Evolutionary conservation across 1,140 invertebrate species (phyloP), one percentile per base, ranked within the genome.

Genomic region (Apis cerana): DNA sequence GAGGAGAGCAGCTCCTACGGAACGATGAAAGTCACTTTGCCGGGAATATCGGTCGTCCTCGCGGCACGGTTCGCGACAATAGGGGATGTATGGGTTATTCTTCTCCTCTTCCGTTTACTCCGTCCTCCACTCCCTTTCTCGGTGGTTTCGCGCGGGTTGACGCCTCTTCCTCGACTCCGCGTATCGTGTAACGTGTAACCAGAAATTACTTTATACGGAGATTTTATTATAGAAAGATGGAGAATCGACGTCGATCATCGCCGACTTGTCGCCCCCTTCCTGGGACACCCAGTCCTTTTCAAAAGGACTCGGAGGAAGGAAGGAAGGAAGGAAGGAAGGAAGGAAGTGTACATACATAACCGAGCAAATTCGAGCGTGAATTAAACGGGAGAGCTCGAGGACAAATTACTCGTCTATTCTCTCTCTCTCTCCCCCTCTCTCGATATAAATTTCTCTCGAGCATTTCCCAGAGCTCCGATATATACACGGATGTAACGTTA

Each of bases 51-150:
- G 72, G 64, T 64, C 75, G 59, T 65, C 69, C 33, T 69, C 33
- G 59, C 52, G 23, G 59, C 74, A 81, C 72, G 50, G 52, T 76
- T 82, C 64, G 69, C 69, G 84, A 86, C 84, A 82, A 86, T 82
- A 54, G 69, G 62, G 0, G 33, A 33, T 33, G 2, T 33, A 4
- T 33, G 33, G 33, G 3, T 33, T 33, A 33, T 33, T 33, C 2
- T 33, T 33, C 33, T 33, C 3, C 2, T 33, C 2, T 27, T 27
- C 27, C 27, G 27, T 27, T 27, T 27, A 2, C 27, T n/a, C n/a
- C n/a, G n/a, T 2, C 27, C 27, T 27, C 1, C 27, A 27, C 1
- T 27, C 27, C 33, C 33, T 33, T 33, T 33, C 33, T 27, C 27
- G 1, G 27, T 27, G 27, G 1, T 27, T 27, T 27, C 27, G 27